Base-by-base conservation (phyloP, 2,888 invertebrate genomes). In the Nomada fucata region DNA sequence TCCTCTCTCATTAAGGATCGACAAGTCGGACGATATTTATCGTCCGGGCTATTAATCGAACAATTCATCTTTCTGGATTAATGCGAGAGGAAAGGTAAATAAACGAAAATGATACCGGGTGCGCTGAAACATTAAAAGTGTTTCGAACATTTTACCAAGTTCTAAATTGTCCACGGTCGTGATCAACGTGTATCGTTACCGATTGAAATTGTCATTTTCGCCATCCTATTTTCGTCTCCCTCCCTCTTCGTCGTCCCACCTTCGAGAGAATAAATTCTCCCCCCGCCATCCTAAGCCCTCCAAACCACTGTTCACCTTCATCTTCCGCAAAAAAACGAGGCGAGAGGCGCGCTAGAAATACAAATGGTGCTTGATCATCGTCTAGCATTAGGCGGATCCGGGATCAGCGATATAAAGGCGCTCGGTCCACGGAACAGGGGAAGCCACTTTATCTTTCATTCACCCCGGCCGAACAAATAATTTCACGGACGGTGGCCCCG, bases 401-500 rank as follows among this genome's bases (percentile, higher is more conserved):
- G 72, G 72, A 78, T 75, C 68, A 59, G 15, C 68, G 63, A 59
- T 75, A 64, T 74, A 77, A 68, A 73, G 36, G 61, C 50, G 53
- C 15, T 53, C 53, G 47, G 67, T 23, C 15, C 29, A 53, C 26
- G n/a, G 72, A 77, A 77, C 80, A 72, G 57, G 64, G 23, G 59
- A 73, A 67, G 65, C 57, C 79, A 78, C 83, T 85, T 85, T 79
- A 79, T 76, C 72, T 79, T 64, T 52, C 71, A 53, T 61, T 65
- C 60, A 71, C n/a, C 63, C 53, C 26, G 85, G 71, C 57, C 68
- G 85, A 81, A 79, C 67, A 77, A 76, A 86, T 80, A 80, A 84
- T 84, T 79, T 82, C 72, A 55, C 76, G 77, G 67, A 29, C 61
- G 11, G 26, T 29, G 44, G 44, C 13, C 60, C 4, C 59, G 60